Conservation (phyloP, 2,113 vertebrate species). For the Proteles cristata region DNA sequence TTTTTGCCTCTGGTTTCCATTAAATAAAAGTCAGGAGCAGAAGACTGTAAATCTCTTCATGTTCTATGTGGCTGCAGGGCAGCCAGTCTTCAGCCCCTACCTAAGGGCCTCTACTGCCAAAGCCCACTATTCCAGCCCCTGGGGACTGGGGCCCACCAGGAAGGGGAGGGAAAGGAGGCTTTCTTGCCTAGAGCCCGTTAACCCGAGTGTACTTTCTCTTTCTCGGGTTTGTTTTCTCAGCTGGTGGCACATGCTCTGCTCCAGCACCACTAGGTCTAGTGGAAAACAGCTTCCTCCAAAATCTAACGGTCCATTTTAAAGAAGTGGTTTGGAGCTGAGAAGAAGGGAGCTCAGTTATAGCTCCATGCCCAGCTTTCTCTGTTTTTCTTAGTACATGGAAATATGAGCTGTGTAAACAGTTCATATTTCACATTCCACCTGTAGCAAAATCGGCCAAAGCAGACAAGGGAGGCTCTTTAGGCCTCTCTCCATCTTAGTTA, state of each 20-base stretch:
- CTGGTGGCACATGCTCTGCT: constrained; percentile 81
- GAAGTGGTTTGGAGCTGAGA: constrained; percentile 74
- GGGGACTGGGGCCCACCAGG: constrained; percentile 74
- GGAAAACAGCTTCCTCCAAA: constrained; percentile 81
- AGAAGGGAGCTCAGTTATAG: constrained; percentile 79
- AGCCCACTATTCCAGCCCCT: constrained; percentile 10
- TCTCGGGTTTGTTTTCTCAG: constrained; percentile 89
- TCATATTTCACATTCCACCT: constrained; percentile 84
- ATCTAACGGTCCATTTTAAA: constrained; percentile 83
- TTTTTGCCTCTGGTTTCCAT: constrained; percentile 84
- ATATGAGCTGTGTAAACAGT: constrained; percentile 83
- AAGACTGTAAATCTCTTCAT: constrained; percentile 80
- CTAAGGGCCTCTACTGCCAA: constrained; percentile 67
- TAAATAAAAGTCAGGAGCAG: constrained; percentile 80
- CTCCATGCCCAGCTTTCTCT: constrained; percentile 73
- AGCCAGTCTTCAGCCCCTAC: constrained; percentile 10
- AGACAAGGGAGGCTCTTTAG: constrained; percentile 76
- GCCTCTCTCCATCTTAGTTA: constrained; percentile 41
- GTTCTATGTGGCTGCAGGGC: neutral
- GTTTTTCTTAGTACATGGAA: constrained; percentile 84
- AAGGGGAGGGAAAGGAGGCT: neutral
- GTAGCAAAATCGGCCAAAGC: constrained; percentile 77
- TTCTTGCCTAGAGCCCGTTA: constrained; percentile 79
- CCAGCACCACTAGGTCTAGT: constrained; percentile 74
- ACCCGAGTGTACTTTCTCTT: constrained; percentile 81